A percentile compares a stretch with the other conserved stretches of the same genome.
Conservation (phyloP, 2,888 invertebrate genomes). For the Gisinianus flammeolus region DNA sequence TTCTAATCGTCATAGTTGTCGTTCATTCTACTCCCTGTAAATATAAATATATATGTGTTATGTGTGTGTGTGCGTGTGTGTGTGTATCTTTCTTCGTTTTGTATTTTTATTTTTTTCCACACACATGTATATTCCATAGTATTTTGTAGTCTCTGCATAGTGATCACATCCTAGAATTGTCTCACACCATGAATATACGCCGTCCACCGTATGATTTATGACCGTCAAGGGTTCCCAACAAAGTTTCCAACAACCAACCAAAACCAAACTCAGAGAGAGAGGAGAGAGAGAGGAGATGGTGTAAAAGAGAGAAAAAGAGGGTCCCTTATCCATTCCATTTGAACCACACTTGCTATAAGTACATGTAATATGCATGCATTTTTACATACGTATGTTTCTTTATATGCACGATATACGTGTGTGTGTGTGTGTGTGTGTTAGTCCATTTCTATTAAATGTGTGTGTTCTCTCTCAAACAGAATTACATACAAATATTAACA, state of each 20-base stretch:
- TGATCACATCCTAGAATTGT: conserved; percentile 43
- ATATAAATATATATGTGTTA: neutral
- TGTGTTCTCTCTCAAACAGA: conserved; percentile 14
- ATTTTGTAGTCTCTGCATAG: conserved; percentile 32
- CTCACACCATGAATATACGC: conserved; percentile 37
- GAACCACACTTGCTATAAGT: conserved; percentile 1
- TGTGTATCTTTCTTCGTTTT: neutral
- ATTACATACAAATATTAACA: conserved; percentile 21
- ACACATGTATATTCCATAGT: neutral
- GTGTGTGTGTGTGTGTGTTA: neutral
- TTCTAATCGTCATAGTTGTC: conserved; percentile 42
- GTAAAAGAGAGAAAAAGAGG: conserved; percentile 31
- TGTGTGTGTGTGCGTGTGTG: neutral
- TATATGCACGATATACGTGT: neutral
- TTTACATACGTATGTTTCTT: neutral
- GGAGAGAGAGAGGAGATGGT: conserved; percentile 6
- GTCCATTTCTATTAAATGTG: neutral
- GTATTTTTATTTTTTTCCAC: neutral
- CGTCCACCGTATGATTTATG: conserved; percentile 54
- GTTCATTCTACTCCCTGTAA: conserved; percentile 15
- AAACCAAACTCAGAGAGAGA: conserved; percentile 17
- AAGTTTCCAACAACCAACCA: conserved; percentile 35
- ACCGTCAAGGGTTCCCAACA: conserved; percentile 56
- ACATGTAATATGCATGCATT: neutral
- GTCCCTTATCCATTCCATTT: conserved; percentile 22